Percentiles rank a stretch among this genome's conserved stretches.
Conservation (phyloP, 1,140 invertebrate species). For the Aphelenchoides besseyi region DNA sequence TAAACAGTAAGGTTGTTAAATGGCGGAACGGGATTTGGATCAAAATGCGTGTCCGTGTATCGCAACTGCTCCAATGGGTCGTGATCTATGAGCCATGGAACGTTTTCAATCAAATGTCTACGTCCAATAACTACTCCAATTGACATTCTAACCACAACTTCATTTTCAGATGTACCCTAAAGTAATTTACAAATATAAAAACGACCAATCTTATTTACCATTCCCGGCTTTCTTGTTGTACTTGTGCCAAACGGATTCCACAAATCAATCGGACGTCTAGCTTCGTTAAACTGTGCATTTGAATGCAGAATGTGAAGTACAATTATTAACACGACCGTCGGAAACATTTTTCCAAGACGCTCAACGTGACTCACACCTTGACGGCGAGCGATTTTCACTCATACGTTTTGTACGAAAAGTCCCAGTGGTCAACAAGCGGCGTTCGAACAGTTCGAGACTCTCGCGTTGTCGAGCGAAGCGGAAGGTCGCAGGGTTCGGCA, state of each 20-base stretch:
- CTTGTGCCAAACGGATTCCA: constrained; percentile 56
- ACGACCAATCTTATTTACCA: constrained; percentile 22
- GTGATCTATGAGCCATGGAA: constrained; percentile 55
- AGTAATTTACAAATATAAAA: background rate
- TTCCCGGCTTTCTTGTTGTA: constrained; percentile 39
- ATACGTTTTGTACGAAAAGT: too few relatives aligned
- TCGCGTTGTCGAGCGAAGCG: too few relatives aligned
- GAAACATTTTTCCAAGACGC: too few relatives aligned
- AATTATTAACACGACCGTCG: too few relatives aligned
- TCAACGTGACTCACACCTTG: background rate
- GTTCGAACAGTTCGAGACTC: too few relatives aligned
- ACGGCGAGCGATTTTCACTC: too few relatives aligned
- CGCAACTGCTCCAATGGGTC: constrained; percentile 53
- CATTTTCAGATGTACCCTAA: background rate
- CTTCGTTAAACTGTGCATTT: constrained; percentile 38
- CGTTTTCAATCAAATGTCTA: constrained; percentile 34
- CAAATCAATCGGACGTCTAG: constrained; percentile 51
- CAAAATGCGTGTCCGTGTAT: constrained; percentile 29
- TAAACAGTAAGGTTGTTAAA: constrained; percentile 55
- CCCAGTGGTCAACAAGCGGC: background rate
- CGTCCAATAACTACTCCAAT: constrained; percentile 42
- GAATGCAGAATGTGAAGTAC: too few relatives aligned
- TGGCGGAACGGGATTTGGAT: constrained; percentile 52
- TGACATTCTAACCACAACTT: constrained; percentile 16
- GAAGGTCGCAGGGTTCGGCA: too few relatives aligned